Evolutionary conservation across 2,113 vertebrate genomes (phyloP).

Genomic region (Chitala chitala): DNA sequence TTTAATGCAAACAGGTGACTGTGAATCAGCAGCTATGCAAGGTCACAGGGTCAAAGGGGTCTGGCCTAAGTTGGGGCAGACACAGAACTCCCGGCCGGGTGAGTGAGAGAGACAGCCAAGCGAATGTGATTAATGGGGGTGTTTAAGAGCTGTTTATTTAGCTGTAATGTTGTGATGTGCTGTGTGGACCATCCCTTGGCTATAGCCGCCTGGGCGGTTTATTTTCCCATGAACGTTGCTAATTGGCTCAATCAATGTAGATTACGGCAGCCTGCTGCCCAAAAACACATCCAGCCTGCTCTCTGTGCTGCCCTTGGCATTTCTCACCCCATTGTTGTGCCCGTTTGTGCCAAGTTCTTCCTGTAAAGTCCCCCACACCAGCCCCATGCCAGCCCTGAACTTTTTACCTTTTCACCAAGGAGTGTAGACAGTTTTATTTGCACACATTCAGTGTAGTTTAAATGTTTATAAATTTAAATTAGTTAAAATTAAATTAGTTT

Average conservation of each 20-base stretch:
- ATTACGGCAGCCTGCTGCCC: constrained; percentile 33
- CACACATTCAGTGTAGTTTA: too few relatives aligned
- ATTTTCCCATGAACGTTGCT: constrained; percentile 34
- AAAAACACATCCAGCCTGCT: constrained; percentile 7
- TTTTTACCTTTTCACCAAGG: too few relatives aligned
- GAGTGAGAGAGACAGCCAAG: not conserved
- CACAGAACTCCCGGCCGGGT: not conserved
- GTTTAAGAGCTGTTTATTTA: constrained; percentile 44
- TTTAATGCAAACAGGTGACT: too few relatives aligned
- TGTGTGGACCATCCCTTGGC: constrained; percentile 22
- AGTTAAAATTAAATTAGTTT: too few relatives aligned
- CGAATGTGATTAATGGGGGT: constrained; percentile 35
- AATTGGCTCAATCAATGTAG: constrained; percentile 38
- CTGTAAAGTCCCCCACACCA: too few relatives aligned
- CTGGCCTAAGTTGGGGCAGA: not conserved
- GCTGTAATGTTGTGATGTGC: too few relatives aligned
- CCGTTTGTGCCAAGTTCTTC: too few relatives aligned
- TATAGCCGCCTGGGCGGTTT: constrained; percentile 34
- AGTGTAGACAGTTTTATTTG: too few relatives aligned
- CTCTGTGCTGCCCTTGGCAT: constrained; percentile 7
- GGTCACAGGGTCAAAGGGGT: not conserved
- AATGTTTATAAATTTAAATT: too few relatives aligned
- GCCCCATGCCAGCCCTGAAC: too few relatives aligned
- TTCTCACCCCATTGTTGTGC: too few relatives aligned
- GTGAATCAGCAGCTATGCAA: too few relatives aligned